phyloP scores from a whole-genome alignment of 37 sponge, comb jelly and placozoan species.

The Beroe ovata region DNA sequence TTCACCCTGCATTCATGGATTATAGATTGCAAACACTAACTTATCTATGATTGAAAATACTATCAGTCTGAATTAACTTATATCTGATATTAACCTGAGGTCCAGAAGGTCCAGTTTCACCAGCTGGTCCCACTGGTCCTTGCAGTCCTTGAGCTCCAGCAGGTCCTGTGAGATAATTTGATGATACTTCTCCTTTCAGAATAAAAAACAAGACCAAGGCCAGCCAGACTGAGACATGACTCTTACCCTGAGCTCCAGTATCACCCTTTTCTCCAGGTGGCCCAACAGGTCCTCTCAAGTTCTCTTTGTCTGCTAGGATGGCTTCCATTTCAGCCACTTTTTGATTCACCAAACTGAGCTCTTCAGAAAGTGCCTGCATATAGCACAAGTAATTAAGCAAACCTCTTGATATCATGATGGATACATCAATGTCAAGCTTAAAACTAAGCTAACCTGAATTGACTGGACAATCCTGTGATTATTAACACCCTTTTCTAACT shows the following conservation, averaged over 20 bases:
- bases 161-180: no score
- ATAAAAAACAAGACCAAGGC: no score
- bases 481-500: neutral
- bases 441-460: conserved; percentile 8
- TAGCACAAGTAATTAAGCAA: no score
- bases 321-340: neutral
- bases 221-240: no score
- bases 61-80: no score
- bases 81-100: conserved; percentile 25
- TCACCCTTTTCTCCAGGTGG: conserved; percentile 21
- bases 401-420: no score
- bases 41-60: no score
- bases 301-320: conserved; percentile 11
- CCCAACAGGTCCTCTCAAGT: conserved; percentile 35
- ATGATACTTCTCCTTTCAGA: no score
- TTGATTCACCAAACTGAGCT: neutral
- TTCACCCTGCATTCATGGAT: neutral
- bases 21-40: neutral
- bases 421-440: no score
- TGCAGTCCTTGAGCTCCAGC: conserved; percentile 39
- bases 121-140: conserved; percentile 46
- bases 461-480: neutral
- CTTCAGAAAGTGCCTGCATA: conserved; percentile 26
- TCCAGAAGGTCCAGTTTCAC: conserved; percentile 39
- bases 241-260: neutral